Conservation (phyloP, 1,140 invertebrate genomes). For the Octopus bimaculoides region DNA sequence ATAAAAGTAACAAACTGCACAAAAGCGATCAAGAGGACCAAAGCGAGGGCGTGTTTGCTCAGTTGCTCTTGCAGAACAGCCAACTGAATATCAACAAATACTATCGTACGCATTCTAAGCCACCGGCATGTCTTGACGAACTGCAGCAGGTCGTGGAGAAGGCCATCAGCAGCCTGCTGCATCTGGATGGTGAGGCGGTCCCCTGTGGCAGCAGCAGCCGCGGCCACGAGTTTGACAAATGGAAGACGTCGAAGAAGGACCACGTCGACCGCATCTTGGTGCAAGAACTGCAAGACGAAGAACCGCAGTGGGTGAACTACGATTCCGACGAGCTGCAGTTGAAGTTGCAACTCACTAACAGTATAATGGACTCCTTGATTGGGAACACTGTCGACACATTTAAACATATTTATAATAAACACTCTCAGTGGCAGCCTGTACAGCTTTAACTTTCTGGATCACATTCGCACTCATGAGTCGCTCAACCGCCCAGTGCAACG, state of each 20-base stretch:
- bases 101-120: slow-evolving; percentile 37
- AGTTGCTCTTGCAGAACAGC: background rate
- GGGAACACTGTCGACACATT: slow-evolving; percentile 62
- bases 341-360: slow-evolving; percentile 67
- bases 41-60: slow-evolving; percentile 25
- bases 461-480: background rate
- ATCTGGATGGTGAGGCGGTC: slow-evolving; percentile 34
- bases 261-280: slow-evolving; percentile 72
- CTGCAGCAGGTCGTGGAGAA: slow-evolving; percentile 44
- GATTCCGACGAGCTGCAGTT: slow-evolving; percentile 69
- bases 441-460: slow-evolving; percentile 17
- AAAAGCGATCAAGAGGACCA: slow-evolving; percentile 55
- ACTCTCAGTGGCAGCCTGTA: slow-evolving; percentile 22
- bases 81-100: background rate
- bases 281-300: slow-evolving; percentile 69
- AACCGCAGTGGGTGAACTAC: slow-evolving; percentile 72
- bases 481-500: background rate
- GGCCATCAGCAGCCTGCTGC: slow-evolving; percentile 58
- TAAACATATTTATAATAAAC: slow-evolving; percentile 40
- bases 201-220: background rate
- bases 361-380: slow-evolving; percentile 66
- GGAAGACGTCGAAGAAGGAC: slow-evolving; percentile 68
- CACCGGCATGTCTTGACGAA: slow-evolving; percentile 40
- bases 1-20: background rate
- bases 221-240: slow-evolving; percentile 60